Base-by-base conservation (phyloP, 2,888 invertebrate species). In the Dyspetes luteomarginatus region DNA sequence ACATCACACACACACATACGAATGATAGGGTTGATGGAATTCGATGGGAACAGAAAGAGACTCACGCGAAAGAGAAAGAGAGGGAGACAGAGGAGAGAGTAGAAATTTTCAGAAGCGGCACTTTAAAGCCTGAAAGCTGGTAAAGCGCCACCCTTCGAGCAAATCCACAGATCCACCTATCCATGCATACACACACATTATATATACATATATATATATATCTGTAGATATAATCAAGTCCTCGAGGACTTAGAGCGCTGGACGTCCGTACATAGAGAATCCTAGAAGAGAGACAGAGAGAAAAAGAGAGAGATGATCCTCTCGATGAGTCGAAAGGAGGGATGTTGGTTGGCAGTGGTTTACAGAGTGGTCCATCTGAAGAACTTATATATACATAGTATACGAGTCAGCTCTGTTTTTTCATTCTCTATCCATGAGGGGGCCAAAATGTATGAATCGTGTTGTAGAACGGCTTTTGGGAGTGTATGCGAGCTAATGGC, bases 391-490 rank as follows among this genome's bases (percentile, higher is more conserved):
- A 36, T 36, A 36, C 36, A 36, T 68, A 73, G 55, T 67, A 55
- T 82, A 78, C 81, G 74, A 75, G 83, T 75, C 82, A 84, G 77
- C 83, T 85, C 83, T 87, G 71, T 60, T 55, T 58, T 88, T 90
- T 90, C 88, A 89, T 90, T 86, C 87, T 87, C 85, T 83, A 84
- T 88, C 85, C 83, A 84, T 88, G 89, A 9, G 65, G 55, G n/a
- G 56, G 24, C 48, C 52, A 43, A 92, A 91, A 91, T 91, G 91
- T 91, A 90, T 91, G 90, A 91, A 91, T 90, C 91, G 90, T 92
- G 91, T 92, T 87, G 88, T 86, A 86, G 88, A 89, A 86, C 69
- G 86, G 90, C 88, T 91, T 91, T 90, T 87, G 86, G 83, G 22
- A 22, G 73, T 89, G 88, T 87, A 88, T 87, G 87, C 85, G 88